Conservation (phyloP, 2,888 invertebrate species). For the Myathropa florea region DNA sequence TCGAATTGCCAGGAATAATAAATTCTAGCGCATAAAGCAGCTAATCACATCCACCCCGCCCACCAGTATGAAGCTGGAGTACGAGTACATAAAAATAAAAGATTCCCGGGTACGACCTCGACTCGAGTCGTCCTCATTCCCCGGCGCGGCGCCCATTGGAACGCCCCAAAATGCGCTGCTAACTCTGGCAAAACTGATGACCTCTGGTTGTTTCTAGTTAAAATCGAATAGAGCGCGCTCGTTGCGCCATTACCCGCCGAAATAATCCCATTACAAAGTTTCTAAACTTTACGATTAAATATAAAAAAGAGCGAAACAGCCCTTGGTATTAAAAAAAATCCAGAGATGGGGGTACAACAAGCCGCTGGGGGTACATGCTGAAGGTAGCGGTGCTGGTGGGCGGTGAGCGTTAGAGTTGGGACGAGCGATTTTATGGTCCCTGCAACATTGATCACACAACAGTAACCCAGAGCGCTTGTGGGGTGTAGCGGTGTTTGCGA, state of each 20-base stretch:
- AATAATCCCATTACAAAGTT: conserved; percentile 77
- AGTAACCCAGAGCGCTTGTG: conserved; percentile 60
- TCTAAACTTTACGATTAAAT: conserved; percentile 79
- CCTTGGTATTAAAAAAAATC: conserved; percentile 79
- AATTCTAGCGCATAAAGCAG: conserved; percentile 70
- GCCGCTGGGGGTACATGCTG: conserved; percentile 15
- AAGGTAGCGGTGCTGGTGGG: neutral
- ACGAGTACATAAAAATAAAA: conserved; percentile 65
- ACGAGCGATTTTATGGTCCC: conserved; percentile 68
- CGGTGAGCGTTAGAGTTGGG: conserved; percentile 18
- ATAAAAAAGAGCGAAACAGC: conserved; percentile 77
- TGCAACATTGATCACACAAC: conserved; percentile 70
- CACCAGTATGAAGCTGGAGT: conserved; percentile 49
- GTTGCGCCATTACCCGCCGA: conserved; percentile 63
- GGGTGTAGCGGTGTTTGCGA: conserved; percentile 1
- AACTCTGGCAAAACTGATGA: conserved; percentile 65
- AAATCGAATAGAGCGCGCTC: conserved; percentile 64
- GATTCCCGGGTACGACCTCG: neutral
- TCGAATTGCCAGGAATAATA: conserved; percentile 69
- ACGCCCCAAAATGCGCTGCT: neutral
- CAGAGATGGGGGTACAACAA: conserved; percentile 38
- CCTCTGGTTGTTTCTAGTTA: conserved; percentile 70
- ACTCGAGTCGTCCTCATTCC: neutral
- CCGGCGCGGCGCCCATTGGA: neutral
- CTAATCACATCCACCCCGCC: conserved; percentile 59